phyloP scores from a whole-genome alignment of 2,113 vertebrate species.

The Neofelis nebulosa region DNA sequence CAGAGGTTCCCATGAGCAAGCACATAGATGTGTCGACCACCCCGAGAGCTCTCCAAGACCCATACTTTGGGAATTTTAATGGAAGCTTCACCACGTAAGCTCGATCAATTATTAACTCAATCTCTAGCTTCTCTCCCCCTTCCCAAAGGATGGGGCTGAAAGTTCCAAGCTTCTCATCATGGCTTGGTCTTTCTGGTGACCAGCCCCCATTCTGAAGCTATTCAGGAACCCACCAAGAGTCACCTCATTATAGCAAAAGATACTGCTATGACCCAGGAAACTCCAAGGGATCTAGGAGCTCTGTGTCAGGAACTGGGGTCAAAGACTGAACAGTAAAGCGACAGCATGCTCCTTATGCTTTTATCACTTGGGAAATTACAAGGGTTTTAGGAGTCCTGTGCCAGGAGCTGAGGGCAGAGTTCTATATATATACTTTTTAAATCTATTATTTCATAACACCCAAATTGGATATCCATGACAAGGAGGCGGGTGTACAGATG shows the following conservation, averaged over 20 bases:
- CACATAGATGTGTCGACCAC: not conserved
- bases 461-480: not conserved
- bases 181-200: not conserved
- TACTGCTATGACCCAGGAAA: not conserved
- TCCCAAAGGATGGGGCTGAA: not conserved
- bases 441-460: not conserved
- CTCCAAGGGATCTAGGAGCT: not conserved
- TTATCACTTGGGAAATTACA: not conserved
- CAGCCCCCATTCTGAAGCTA: not conserved
- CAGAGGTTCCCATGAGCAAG: not conserved
- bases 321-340: too few species aligned
- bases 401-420: not conserved
- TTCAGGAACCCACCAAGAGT: not conserved
- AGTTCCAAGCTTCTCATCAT: not conserved
- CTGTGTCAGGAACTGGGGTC: not conserved
- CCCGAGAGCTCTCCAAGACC: not conserved
- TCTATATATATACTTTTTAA: not conserved
- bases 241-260: not conserved
- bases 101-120: not conserved
- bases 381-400: not conserved
- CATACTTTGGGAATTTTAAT: not conserved
- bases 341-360: not conserved
- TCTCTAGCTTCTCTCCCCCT: not conserved
- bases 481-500: not conserved
- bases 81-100: not conserved